Percentiles rank a stretch among this genome's conserved stretches.
Conservation (phyloP, 2,888 invertebrate genomes). For the Ormyrus rosae region DNA sequence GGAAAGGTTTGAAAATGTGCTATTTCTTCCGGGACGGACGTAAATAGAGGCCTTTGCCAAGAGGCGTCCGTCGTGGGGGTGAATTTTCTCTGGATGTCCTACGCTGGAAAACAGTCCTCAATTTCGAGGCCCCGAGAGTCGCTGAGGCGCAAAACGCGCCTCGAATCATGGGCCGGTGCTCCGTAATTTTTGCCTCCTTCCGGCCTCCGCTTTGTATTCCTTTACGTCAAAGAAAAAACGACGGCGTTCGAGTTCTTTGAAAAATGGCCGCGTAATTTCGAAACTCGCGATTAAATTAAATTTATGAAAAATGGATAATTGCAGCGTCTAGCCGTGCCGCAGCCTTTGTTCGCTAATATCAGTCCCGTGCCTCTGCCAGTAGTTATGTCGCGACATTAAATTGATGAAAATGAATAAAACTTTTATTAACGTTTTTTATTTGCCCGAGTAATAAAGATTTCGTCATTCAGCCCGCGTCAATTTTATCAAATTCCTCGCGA, state of each 20-base stretch:
- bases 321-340: background rate
- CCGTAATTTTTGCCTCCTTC: too few relatives aligned
- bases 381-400: conserved; percentile 1
- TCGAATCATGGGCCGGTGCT: conserved; percentile 7
- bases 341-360: background rate
- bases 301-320: conserved; percentile 1
- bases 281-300: too few relatives aligned
- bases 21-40: conserved; percentile 68
- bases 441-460: conserved; percentile 24
- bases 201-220: background rate
- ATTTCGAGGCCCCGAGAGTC: background rate
- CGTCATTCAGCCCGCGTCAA: conserved; percentile 13
- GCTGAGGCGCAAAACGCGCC: background rate
- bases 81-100: background rate
- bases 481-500: conserved; percentile 28
- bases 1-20: conserved; percentile 69
- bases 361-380: background rate
- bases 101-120: background rate
- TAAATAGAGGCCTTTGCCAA: conserved; percentile 66
- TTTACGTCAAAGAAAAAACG: background rate
- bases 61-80: background rate
- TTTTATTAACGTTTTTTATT: conserved; percentile 12
- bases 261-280: conserved; percentile 5
- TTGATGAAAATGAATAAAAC: conserved; percentile 36
- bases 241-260: background rate